A percentile compares a stretch with the other conserved stretches of the same genome.
Evolutionary conservation across 2,888 invertebrate genomes (phyloP).

Genomic region (Nymphalis urticae): DNA sequence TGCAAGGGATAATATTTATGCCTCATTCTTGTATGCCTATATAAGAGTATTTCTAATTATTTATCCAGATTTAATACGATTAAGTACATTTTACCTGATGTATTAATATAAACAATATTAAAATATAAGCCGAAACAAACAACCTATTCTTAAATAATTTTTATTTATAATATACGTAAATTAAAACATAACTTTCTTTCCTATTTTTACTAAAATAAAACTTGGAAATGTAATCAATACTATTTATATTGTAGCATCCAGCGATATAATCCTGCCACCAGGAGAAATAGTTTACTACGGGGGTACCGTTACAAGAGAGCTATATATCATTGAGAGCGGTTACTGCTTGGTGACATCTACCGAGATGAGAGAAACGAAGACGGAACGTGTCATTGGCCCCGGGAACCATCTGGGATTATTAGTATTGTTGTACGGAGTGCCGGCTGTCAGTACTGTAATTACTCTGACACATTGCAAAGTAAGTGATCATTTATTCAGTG

Average conservation of each 20-base stretch:
- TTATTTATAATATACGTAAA: too few relatives aligned
- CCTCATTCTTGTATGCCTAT: too few relatives aligned
- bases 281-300: conserved; percentile 78
- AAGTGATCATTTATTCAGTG: conserved; percentile 37
- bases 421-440: conserved; percentile 74
- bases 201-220: too few relatives aligned
- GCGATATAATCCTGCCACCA: conserved; percentile 74
- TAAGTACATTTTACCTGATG: too few relatives aligned
- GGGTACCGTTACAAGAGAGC: conserved; percentile 75
- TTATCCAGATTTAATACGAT: too few relatives aligned
- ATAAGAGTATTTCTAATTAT: too few relatives aligned
- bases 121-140: too few relatives aligned
- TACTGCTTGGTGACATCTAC: conserved; percentile 71
- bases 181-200: too few relatives aligned
- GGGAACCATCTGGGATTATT: conserved; percentile 73
- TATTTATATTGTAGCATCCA: conserved; percentile 53
- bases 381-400: conserved; percentile 68
- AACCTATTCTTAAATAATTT: too few relatives aligned
- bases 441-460: conserved; percentile 70
- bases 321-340: conserved; percentile 78
- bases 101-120: too few relatives aligned
- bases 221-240: not conserved
- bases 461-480: conserved; percentile 80
- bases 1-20: too few relatives aligned
- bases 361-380: conserved; percentile 55